Evolutionary conservation across 2,888 invertebrate genomes (phyloP).

Genomic region (Ptychoptera albimana): DNA sequence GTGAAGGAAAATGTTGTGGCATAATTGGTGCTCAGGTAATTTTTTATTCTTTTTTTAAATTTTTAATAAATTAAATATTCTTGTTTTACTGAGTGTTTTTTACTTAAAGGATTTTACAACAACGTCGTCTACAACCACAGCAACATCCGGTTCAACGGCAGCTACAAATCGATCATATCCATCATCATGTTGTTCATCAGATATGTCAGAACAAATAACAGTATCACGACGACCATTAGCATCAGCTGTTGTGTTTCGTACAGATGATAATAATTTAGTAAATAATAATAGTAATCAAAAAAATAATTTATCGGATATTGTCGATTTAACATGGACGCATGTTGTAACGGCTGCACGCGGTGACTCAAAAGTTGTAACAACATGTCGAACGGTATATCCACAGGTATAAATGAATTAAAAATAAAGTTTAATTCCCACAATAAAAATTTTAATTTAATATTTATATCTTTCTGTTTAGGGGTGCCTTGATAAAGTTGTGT

Average conservation of each 20-base stretch:
- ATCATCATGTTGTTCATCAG: constrained; percentile 14
- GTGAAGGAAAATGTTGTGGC: constrained; percentile 64
- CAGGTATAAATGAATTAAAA: constrained; percentile 9
- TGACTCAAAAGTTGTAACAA: constrained; percentile 12
- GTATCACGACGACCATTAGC: constrained; percentile 14
- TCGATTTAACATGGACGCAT: constrained; percentile 13
- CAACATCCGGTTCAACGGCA: constrained; percentile 11
- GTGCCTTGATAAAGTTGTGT: constrained; percentile 55
- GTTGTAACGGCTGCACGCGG: constrained; percentile 12
- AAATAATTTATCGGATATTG: constrained; percentile 13
- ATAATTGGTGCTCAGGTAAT: constrained; percentile 39
- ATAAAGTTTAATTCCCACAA: not conserved
- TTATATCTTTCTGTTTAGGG: constrained; percentile 28
- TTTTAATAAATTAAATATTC: not conserved
- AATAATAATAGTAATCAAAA: constrained; percentile 9
- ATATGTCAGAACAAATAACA: constrained; percentile 14
- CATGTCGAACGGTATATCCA: constrained; percentile 14
- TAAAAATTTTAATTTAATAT: constrained; percentile 2
- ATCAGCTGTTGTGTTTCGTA: constrained; percentile 13
- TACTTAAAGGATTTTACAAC: not conserved
- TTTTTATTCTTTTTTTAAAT: not conserved
- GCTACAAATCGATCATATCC: constrained; percentile 14
- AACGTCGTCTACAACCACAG: not conserved
- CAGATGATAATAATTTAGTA: constrained; percentile 9
- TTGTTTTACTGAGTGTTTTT: not conserved